Base-by-base conservation (phyloP, 2,113 vertebrate genomes). In the Casuarius casuarius region DNA sequence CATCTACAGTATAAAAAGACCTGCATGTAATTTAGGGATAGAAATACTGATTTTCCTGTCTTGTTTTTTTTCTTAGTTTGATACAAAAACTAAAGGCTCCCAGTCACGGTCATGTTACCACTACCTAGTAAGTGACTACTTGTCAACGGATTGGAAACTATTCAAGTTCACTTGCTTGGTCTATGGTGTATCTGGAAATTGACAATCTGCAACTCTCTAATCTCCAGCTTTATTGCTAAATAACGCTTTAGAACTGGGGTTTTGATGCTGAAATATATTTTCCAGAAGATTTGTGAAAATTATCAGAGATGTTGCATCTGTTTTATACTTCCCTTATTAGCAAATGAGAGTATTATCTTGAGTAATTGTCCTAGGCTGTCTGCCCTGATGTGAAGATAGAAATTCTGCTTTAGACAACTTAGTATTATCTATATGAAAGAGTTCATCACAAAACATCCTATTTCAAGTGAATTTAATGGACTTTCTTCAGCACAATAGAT, bases 101-200 rank as follows among this genome's bases (percentile, higher is more conserved):
- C 46, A 7, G 1, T 67, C 54, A 46, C 0, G 1, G 35, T 29
- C 54, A 8, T 35, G 40, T 54, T 28, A 17, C 18, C 13, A 9
- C 29, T 28, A 23, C 73, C 76, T n/a, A 3, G 0, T 49, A 71
- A 35, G 65, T 63, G 62, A 68, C 0, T 1, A n/a, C 77, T 19
- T 1, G 5, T 22, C 56, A 58, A 35, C 42, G 42, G 21, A 33
- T 3, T 23, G 49, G 29, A 59, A 49, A 48, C 21, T 44, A 13
- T 20, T 70, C 14, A 48, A 5, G 23, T 86, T 74, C 3, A 4
- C 51, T 26, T 44, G 31, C 40, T 80, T 23, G 10, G 38, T 61
- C 84, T 48, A 14, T 9, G 22, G 9, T 10, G 1, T n/a, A 58
- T 4, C 23, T 67, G 49, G 51, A 90, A 20, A 89, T 42, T 20